Conservation (phyloP, 1,140 invertebrate genomes). For the Pentalonia nigronervosa region DNA sequence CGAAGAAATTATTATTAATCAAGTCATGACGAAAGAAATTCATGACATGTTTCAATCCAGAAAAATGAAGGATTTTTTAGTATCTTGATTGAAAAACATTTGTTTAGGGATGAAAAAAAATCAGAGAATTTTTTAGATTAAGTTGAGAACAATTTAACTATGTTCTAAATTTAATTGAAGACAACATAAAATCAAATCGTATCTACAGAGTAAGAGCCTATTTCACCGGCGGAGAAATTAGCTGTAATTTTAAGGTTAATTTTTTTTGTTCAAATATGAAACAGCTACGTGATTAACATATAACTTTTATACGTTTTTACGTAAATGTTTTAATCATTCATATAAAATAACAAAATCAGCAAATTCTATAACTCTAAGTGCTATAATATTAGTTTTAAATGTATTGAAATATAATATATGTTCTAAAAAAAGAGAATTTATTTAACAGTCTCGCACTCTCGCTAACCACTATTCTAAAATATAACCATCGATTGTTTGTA, state of each 20-base stretch:
- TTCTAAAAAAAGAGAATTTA: background rate
- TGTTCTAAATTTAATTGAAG: background rate
- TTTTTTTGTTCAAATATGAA: too few species aligned
- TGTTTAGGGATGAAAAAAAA: background rate
- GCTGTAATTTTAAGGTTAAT: background rate
- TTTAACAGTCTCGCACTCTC: background rate
- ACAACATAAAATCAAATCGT: background rate
- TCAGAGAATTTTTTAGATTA: background rate
- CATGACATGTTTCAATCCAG: background rate
- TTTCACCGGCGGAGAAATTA: constrained; percentile 1
- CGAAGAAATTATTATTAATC: background rate
- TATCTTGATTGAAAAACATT: background rate
- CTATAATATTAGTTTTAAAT: background rate
- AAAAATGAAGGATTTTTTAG: constrained; percentile 5
- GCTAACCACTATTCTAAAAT: background rate
- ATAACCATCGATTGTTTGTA: background rate
- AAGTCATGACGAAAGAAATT: background rate
- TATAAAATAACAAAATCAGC: background rate
- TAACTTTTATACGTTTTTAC: too few species aligned
- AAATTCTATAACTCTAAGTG: background rate
- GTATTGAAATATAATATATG: background rate
- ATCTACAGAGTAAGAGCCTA: background rate
- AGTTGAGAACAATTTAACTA: background rate
- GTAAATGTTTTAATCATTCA: too few species aligned
- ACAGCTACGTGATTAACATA: too few species aligned